Percentiles rank a stretch among this genome's conserved stretches.
Conservation (phyloP, 2,797 vertebrate species). For the Notolepis coatsorum region DNA sequence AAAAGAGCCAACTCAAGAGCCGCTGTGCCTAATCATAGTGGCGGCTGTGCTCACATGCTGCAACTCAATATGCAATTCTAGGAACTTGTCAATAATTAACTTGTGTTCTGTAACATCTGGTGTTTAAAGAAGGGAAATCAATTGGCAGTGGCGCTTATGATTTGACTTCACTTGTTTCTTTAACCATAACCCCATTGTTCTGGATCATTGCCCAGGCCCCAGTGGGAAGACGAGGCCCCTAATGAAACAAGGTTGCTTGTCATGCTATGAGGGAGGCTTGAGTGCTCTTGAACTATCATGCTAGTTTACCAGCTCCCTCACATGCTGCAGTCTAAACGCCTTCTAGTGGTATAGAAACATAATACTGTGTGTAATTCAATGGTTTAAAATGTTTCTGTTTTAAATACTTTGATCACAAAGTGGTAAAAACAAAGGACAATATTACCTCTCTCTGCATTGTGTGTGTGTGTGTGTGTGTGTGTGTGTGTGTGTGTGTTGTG, state of each 20-base stretch:
- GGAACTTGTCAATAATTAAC: constrained; percentile 75
- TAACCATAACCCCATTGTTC: constrained; percentile 54
- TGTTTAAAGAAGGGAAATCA: constrained; percentile 71
- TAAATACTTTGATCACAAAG: too few species aligned
- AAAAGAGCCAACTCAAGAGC: constrained; percentile 50
- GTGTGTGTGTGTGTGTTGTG: too few species aligned
- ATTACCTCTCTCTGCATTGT: too few species aligned
- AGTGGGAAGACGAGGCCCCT: constrained; percentile 25
- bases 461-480: too few species aligned
- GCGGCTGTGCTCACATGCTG: constrained; percentile 37
- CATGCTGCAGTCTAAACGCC: constrained; percentile 18
- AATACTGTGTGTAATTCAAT: too few species aligned
- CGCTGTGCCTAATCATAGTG: constrained; percentile 54
- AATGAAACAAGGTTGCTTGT: constrained; percentile 24
- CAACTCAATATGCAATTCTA: constrained; percentile 70
- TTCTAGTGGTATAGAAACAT: neutral
- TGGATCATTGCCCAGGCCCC: constrained; percentile 36
- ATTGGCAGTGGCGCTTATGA: constrained; percentile 68
- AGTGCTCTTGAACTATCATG: too few species aligned
- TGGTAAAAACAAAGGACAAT: too few species aligned
- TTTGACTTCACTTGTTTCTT: constrained; percentile 68
- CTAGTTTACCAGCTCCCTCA: neutral
- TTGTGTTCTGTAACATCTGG: constrained; percentile 57
- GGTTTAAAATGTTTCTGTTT: too few species aligned
- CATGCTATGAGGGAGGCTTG: constrained; percentile 18